phyloP scores from a whole-genome alignment of 2,113 vertebrate genomes.

The human region GRCh38 chr9:113190501-113191000 shows the following conservation, averaged over 20 bases:
- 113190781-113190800: background rate
- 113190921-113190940: background rate
- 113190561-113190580: slow-evolving; percentile 95
- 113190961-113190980: background rate
- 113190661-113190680: background rate
- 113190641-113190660: background rate
- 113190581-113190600: slow-evolving; percentile 51
- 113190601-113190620: slow-evolving; percentile 37
- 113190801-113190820: background rate
- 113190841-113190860: background rate
- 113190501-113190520: slow-evolving; percentile 93
- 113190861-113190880: slow-evolving; percentile 39
- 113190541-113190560: slow-evolving; percentile 98
- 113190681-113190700: background rate
- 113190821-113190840: slow-evolving; percentile 31
- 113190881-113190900: background rate
- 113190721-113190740: background rate
- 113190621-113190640: background rate
- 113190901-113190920: background rate
- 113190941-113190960: background rate
- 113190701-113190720: slow-evolving; percentile 31
- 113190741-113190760: background rate
- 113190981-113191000: background rate
- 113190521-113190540: slow-evolving; percentile 99
- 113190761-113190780: slow-evolving; percentile 1